Evolutionary conservation across 2,888 invertebrate species (phyloP), one percentile per base, ranked within the genome.

Genomic region (Phoronis australis): DNA sequence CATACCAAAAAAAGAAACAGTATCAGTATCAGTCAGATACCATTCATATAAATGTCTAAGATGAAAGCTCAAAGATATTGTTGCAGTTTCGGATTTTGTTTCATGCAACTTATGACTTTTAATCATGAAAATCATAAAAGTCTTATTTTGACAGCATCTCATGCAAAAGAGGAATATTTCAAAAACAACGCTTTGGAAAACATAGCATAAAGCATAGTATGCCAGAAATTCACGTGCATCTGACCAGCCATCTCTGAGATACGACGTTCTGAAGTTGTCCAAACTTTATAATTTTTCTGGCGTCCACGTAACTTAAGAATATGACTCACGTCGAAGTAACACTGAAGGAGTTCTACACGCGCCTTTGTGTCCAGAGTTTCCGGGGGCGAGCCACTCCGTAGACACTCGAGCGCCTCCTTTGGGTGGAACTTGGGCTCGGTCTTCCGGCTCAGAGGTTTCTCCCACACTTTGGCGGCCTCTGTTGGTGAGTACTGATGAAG

Each of bases 401-500:
- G 80, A 71, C 88, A 86, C 64, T 87, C 85, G 59, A 95, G 80
- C 20, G 90, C 93, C 42, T 66, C 64, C 45, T 65, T 68, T 1
- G 95, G 95, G 77, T 88, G 88, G 78, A 95, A 95, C 60, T 83
- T 81, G 12, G 87, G 81, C 69, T 87, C 87, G 57, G 80, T 84
- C 71, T 88, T 86, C 56, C 95, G 83, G 55, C 85, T 87, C 48
- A 94, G 84, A 42, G 90, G 87, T 78, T 96, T 96, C 78, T 99
- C 99, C 79, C 94, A 95, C 48, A 92, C 85, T 79, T 99, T 99
- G 24, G 89, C 90, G 40, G 87, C 83, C 77, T 99, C 99, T 43
- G 93, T 91, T 20, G 97, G 97, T 21, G 94, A 93, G 80, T 99
- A 99, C 76, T 94, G 90, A 61, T 88, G 88, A 55, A 99, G 92